phyloP scores from a whole-genome alignment of 2,888 invertebrate species.

The Apoderus coryli region DNA sequence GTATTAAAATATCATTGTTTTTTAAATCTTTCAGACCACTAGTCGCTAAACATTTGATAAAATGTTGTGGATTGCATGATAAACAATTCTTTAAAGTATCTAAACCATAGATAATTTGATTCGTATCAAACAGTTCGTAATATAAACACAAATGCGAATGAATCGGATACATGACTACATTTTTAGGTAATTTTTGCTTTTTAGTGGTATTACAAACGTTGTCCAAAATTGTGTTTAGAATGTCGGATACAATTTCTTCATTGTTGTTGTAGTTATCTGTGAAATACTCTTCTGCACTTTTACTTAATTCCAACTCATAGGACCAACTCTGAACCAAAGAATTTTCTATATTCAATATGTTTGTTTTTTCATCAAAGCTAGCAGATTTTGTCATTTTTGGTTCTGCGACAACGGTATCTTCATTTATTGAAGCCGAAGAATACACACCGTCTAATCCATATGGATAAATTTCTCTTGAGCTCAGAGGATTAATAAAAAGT shows the following conservation, averaged over 20 bases:
- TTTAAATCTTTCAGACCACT: constrained; percentile 47
- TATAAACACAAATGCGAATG: constrained; percentile 77
- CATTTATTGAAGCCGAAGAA: constrained; percentile 28
- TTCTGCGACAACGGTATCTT: constrained; percentile 21
- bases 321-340: constrained; percentile 43
- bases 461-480: constrained; percentile 32
- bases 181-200: constrained; percentile 21
- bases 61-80: constrained; percentile 52
- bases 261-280: constrained; percentile 34
- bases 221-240: constrained; percentile 43
- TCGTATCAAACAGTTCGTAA: constrained; percentile 62
- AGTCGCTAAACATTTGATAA: constrained; percentile 61
- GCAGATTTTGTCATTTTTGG: constrained; percentile 27
- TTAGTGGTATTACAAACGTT: constrained; percentile 33
- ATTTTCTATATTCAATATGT: constrained; percentile 29
- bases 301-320: constrained; percentile 40
- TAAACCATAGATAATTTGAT: constrained; percentile 57
- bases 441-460: constrained; percentile 31
- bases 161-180: constrained; percentile 46
- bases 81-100: constrained; percentile 60
- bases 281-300: constrained; percentile 54
- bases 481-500: constrained; percentile 32
- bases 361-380: constrained; percentile 32
- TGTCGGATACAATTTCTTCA: constrained; percentile 37
- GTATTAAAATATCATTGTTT: constrained; percentile 40